Evolutionary conservation across 2,888 invertebrate genomes (phyloP).

Genomic region (Andrena marginata): DNA sequence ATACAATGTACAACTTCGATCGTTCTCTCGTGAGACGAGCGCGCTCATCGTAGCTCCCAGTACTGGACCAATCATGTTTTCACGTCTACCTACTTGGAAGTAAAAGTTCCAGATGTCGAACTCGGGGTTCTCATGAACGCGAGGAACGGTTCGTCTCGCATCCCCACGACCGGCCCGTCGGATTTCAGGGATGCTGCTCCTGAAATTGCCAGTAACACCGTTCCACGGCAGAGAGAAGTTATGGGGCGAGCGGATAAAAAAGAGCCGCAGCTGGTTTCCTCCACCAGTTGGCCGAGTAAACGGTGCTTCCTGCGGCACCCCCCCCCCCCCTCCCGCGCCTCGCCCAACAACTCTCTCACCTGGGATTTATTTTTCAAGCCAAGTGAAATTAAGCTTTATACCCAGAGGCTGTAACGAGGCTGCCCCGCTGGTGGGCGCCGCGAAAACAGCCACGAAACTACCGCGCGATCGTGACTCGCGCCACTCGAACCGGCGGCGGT

Average conservation of each 20-base stretch:
- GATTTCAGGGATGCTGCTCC: slow-evolving; percentile 48
- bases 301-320: slow-evolving; percentile 57
- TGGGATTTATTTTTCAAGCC: slow-evolving; percentile 74
- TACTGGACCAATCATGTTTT: too few relatives aligned
- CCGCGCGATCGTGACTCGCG: slow-evolving; percentile 64
- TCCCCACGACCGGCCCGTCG: not conserved
- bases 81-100: not conserved
- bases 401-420: slow-evolving; percentile 71
- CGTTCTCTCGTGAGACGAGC: not conserved
- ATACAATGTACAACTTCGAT: slow-evolving; percentile 13
- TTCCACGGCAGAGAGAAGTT: slow-evolving; percentile 44
- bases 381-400: slow-evolving; percentile 78
- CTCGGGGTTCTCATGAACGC: slow-evolving; percentile 18
- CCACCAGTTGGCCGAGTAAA: slow-evolving; percentile 30
- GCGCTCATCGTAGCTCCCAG: too few relatives aligned
- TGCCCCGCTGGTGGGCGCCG: slow-evolving; percentile 58
- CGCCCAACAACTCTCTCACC: slow-evolving; percentile 36
- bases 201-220: slow-evolving; percentile 59
- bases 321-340: not conserved
- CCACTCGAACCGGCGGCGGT: slow-evolving; percentile 29
- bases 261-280: slow-evolving; percentile 56
- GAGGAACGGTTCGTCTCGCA: slow-evolving; percentile 36
- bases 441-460: slow-evolving; percentile 62
- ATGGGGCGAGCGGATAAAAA: slow-evolving; percentile 49
- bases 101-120: not conserved